Base-by-base conservation (phyloP, 1,140 invertebrate species). In the Atta colombica region DNA sequence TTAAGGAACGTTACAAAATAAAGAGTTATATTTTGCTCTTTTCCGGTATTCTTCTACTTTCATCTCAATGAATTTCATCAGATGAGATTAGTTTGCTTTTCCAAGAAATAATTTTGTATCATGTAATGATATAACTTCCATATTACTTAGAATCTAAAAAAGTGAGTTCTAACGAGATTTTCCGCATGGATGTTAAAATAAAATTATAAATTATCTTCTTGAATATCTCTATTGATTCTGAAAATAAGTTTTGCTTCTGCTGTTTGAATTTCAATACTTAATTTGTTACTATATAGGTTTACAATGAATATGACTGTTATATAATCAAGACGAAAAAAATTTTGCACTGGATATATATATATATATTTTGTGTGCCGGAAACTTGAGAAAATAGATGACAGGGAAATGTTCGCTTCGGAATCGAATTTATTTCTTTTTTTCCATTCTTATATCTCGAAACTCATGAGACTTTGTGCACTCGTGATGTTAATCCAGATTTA, bases 131-230 rank as follows among this genome's bases (percentile, higher is more conserved):
- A 51, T 77, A 31, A 16, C 21, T 63, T 61, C 58, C 21, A 25
- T 72, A 31, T 53, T 61, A 61, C 7, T 21, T 58, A n/a, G 21
- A 28, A 4, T 77, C 16, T 45, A 28, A 77, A 39, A 49, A 77
- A 77, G 25, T 45, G 61, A 63, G 28, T 16, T 65, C 39, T 14
- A 18, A n/a, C 3, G n/a, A 16, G 31, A 7, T 60, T 39, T 65
- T 65, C 21, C 21, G 25, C 14, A 1, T 1, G 21, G 25, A 65
- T 12, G 49, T 77, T 60, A 75, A 75, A 60, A 75, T 65, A 14
- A 16, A 65, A 49, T 77, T 49, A 14, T 31, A 10, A 77, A 61
- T 75, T 25, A 49, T 14, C 39, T 45, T 25, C n/a, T 3, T n/a
- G 25, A 4, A 25, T 18, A 28, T 45, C 16, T 77, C 10, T 31